Evolutionary conservation across 2,113 vertebrate genomes (phyloP).

Genomic region (Eulacestoma nigropectus): DNA sequence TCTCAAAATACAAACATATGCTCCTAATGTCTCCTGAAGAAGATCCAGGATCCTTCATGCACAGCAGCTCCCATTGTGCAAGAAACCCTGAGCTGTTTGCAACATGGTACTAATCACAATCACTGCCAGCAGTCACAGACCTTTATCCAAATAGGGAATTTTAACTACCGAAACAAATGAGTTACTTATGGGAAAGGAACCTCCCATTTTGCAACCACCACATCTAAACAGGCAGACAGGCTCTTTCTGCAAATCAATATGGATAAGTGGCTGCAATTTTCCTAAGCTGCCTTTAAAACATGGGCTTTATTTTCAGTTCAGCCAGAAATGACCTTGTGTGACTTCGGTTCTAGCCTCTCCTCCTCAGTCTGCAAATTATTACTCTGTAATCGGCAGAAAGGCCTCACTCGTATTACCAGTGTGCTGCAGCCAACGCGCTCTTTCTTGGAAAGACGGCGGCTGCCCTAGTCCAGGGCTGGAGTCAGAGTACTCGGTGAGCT

Average conservation of each 20-base stretch:
- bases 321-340: slow-evolving; percentile 31
- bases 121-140: background rate
- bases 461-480: background rate
- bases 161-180: slow-evolving; percentile 22
- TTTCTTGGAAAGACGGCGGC: background rate
- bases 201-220: background rate
- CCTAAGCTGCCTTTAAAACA: background rate
- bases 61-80: background rate
- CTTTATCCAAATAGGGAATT: background rate
- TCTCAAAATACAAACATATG: background rate
- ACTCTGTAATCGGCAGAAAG: background rate
- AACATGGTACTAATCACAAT: background rate
- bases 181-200: slow-evolving; percentile 5
- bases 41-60: background rate
- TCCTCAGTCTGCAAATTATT: background rate
- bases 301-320: background rate
- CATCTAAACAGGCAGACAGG: background rate
- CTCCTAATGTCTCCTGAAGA: background rate
- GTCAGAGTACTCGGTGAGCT: background rate
- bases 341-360: background rate
- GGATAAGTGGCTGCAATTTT: slow-evolving; percentile 29
- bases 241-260: slow-evolving; percentile 8
- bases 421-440: background rate
- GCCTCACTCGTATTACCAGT: background rate
- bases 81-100: background rate